Evolutionary conservation across 2,797 vertebrate species (phyloP), one percentile per base, ranked within the genome.

Genomic region (Eulemur albifrons): DNA sequence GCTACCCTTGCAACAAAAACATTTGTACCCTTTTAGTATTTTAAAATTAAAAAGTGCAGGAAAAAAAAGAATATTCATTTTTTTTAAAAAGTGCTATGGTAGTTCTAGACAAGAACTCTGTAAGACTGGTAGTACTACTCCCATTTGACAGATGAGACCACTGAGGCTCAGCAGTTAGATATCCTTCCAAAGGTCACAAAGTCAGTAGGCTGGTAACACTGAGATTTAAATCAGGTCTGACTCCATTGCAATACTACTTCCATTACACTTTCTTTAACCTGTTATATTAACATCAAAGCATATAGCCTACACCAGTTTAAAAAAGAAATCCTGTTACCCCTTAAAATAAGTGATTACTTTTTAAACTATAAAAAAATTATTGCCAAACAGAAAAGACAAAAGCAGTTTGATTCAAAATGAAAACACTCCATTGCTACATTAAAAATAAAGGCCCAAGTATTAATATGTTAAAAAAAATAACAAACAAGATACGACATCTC

Each of bases 391-490:
- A 91, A 72, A 75, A 93, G 43, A 52, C 80, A 92, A 94, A 90
- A 92, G 10, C n/a, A 77, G 38, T 69, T 79, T 95, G 23, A 82
- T 30, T 92, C 45, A 57, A 93, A 57, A 13, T 86, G 40, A 92
- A 90, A 97, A 90, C 32, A 38, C 15, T 79, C 75, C 21, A 59
- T 89, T 90, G 92, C 57, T 92, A 94, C 21, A 54, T 57, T 87
- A 70, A 43, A 32, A 88, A 80, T 92, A 95, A 96, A 79, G 27
- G 20, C 70, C 18, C 88, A 85, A 88, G 32, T 25, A 57, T 52
- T 59, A 59, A 48, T 70, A 18, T 32, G 23, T 50, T 50, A 13
- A 77, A 77, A n/a, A n/a, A 38, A 79, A 10, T 27, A 52, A 81
- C 73, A 76, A 72, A 57, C n/a, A 81, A 35, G 35, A 35, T 35